Percentiles rank a stretch among this genome's conserved stretches.
phyloP scores from a whole-genome alignment of 2,797 vertebrate genomes.

The Pelochelys cantorii region DNA sequence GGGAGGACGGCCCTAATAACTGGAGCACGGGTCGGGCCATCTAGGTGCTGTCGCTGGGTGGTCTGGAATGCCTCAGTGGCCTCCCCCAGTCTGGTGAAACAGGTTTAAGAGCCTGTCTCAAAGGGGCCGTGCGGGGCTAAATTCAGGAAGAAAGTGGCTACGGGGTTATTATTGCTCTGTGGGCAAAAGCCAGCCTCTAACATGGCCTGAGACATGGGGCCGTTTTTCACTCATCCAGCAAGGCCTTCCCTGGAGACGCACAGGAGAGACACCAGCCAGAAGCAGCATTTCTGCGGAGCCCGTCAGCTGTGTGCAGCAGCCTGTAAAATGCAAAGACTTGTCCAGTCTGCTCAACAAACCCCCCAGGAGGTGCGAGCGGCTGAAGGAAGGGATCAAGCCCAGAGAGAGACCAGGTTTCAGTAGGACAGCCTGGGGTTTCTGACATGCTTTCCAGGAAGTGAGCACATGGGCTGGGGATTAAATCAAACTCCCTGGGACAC shows the following conservation, averaged over 20 bases:
- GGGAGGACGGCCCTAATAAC: not conserved
- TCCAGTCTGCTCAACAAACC: not conserved
- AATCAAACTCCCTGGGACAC: not conserved
- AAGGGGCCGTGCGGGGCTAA: not conserved
- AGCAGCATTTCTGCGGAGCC: not conserved
- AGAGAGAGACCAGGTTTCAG: not conserved
- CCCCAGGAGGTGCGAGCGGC: not conserved
- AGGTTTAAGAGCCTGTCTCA: not conserved
- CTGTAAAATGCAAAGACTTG: not conserved
- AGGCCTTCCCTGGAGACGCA: not conserved
- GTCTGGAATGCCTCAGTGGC: not conserved
- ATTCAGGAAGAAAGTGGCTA: not conserved
- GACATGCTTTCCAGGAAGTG: not conserved
- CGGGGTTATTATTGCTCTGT: not conserved
- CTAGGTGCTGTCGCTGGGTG: fast-evolving
- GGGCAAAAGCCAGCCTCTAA: not conserved
- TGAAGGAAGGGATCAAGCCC: not conserved
- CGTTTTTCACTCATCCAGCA: not conserved
- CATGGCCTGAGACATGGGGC: not conserved
- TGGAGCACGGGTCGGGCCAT: not conserved
- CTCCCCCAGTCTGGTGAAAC: not conserved
- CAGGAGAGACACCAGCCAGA: not conserved
- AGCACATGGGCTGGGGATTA: not conserved
- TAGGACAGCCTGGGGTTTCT: not conserved
- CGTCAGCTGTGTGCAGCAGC: not conserved